Conservation (phyloP, 2,797 vertebrate species). For the Sorex maritimensis region DNA sequence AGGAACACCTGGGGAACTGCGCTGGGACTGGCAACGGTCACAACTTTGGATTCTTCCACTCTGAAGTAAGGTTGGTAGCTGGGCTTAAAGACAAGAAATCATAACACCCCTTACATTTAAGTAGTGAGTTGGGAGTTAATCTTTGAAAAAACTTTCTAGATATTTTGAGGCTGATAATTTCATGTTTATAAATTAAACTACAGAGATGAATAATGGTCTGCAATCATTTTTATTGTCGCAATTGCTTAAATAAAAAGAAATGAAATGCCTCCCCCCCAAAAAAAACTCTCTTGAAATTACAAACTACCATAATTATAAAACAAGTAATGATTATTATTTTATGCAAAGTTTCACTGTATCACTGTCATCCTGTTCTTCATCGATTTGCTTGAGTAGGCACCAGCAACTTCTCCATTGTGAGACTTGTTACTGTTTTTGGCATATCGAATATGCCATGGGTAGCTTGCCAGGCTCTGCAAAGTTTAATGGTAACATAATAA, state of each 20-base stretch:
- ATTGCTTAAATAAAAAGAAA: conserved; percentile 7
- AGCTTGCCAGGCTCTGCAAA: no score
- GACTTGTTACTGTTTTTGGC: no score
- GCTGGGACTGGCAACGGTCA: conserved; percentile 93
- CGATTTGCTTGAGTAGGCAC: no score
- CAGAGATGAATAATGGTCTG: neutral
- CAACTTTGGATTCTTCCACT: conserved; percentile 94
- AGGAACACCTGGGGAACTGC: conserved; percentile 92
- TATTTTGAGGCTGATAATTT: conserved; percentile 49
- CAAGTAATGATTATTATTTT: conserved; percentile 52
- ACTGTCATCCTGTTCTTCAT: no score
- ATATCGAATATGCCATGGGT: no score
- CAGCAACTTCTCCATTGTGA: no score
- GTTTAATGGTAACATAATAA: conserved; percentile 34
- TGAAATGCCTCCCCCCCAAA: neutral
- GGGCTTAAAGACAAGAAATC: conserved; percentile 91
- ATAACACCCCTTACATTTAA: conserved; percentile 65
- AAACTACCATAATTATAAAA: neutral
- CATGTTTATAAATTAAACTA: conserved; percentile 29
- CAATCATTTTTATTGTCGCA: neutral
- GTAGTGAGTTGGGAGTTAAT: neutral
- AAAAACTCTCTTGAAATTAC: neutral
- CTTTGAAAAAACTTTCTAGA: neutral
- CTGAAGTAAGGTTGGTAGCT: conserved; percentile 94
- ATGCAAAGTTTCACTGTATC: conserved; percentile 2